phyloP scores from a whole-genome alignment of 2,888 invertebrate genomes.

The Volucella inflata region DNA sequence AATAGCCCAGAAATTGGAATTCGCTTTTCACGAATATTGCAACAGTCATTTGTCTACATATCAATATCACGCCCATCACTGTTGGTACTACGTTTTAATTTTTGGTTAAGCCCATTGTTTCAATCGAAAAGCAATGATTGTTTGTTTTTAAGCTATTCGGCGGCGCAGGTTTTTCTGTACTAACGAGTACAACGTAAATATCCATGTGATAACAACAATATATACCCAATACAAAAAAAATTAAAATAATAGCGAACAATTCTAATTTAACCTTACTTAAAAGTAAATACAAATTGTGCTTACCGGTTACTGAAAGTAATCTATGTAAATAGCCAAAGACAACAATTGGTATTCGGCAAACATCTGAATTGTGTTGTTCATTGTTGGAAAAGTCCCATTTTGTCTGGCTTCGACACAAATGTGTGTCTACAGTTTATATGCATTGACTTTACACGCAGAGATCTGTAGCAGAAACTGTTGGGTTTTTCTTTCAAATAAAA shows the following conservation, averaged over 20 bases:
- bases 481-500: slow-evolving; percentile 3
- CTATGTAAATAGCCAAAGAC: not conserved
- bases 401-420: too few relatives aligned
- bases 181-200: too few relatives aligned
- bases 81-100: too few relatives aligned
- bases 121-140: too few relatives aligned
- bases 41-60: slow-evolving; percentile 3
- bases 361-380: slow-evolving; percentile 13
- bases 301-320: not conserved
- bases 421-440: not conserved
- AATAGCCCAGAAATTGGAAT: slow-evolving; percentile 15
- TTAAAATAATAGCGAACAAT: too few relatives aligned
- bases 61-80: not conserved
- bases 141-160: too few relatives aligned
- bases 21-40: slow-evolving; percentile 20
- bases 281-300: not conserved
- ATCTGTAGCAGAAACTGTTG: slow-evolving; percentile 10
- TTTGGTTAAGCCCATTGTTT: too few relatives aligned
- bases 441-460: slow-evolving; percentile 2
- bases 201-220: too few relatives aligned
- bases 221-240: not conserved
- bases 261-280: too few relatives aligned
- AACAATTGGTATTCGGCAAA: slow-evolving; percentile 1
- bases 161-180: too few relatives aligned
- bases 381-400: slow-evolving; percentile 1